Evolutionary conservation across 2,113 vertebrate genomes (phyloP), one percentile per base, ranked within the genome.

Genomic region (Syngnathus scovelli): DNA sequence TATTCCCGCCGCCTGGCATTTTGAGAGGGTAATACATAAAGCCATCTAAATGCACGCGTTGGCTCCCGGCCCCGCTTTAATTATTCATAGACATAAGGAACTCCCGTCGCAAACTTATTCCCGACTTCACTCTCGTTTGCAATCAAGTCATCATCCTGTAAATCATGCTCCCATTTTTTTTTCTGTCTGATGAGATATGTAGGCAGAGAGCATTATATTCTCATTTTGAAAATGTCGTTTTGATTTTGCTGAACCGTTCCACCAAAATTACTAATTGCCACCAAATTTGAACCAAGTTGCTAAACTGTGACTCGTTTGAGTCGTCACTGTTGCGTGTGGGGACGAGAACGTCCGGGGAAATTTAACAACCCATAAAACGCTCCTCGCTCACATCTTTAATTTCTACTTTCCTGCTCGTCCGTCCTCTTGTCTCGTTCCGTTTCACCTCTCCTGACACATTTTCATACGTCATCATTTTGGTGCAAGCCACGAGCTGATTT

Each of bases 41-140:
- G 55, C 73, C 64, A 72, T 81, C 84, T 88, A 82, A 90, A 87
- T 89, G 86, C 82, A 83, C 80, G 70, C 74, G 71, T 78, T 79
- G 82, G 78, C 76, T 83, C 63, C 69, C 55, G 49, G 74, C 8
- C 3, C 70, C 16, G 49, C 80, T 86, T 90, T 69, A 77, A 89
- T 90, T 84, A 89, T 89, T 88, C 72, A 88, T 83, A 54, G 64
- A 72, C 41, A 44, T 61, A 33, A 74, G 68, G 64, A 80, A 79
- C 82, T 71, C 63, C 72, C 69, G 80, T 85, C 72, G 56, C 68
- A 64, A 41, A 76, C 67, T 76, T 78, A 74, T 76, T 72, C 58
- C 58, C 69, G 37, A 72, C 67, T 60, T 55, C 48, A 38, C 33
- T 16, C 10, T 0, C 33, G 49, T 61, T 46, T 61, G 51, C 48